These are phyloP conservation scores for Apogon talboti DNA, from an alignment of 2,797 vertebrate genomes.

Conservation along the genomic window DNA sequence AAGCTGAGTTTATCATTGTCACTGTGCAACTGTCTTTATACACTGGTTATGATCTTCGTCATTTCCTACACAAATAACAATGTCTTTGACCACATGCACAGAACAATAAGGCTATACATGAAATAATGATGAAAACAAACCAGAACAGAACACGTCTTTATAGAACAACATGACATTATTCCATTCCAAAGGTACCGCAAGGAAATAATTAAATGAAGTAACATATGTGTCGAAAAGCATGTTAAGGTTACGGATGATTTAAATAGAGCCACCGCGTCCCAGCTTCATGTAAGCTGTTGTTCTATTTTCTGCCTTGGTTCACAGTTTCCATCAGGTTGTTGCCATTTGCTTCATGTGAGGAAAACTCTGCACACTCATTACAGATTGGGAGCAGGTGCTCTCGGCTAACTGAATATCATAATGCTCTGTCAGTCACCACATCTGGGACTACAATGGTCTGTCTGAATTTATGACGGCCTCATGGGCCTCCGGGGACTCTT, in stretches of 20 bases:
- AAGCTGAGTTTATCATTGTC: background rate
- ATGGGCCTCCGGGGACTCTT: slow-evolving; percentile 15
- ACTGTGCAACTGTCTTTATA: slow-evolving; percentile 16
- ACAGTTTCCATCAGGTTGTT: slow-evolving; percentile 60
- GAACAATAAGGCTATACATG: slow-evolving; percentile 29
- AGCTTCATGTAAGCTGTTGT: slow-evolving; percentile 52
- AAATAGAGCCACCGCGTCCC: slow-evolving; percentile 54
- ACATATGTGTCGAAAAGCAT: slow-evolving; percentile 53
- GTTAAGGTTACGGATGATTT: slow-evolving; percentile 28
- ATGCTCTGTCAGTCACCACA: slow-evolving; percentile 64
- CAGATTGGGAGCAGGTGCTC: slow-evolving; percentile 78
- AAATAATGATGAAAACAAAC: slow-evolving; percentile 46
- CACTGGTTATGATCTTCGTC: background rate
- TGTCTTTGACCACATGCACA: slow-evolving; percentile 18
- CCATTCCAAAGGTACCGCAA: slow-evolving; percentile 40
- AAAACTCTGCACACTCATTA: slow-evolving; percentile 73
- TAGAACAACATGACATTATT: slow-evolving; percentile 33
- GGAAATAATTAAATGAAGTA: slow-evolving; percentile 66
- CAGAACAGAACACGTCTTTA: slow-evolving; percentile 2
- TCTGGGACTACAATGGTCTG: slow-evolving; percentile 51
- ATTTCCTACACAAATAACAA: slow-evolving; percentile 34
- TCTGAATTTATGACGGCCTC: slow-evolving; percentile 43
- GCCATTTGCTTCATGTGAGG: slow-evolving; percentile 56
- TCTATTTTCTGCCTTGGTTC: slow-evolving; percentile 45
- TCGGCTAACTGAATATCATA: slow-evolving; percentile 71